Conservation (phyloP, 2,113 vertebrate species). For the Indicator indicator region DNA sequence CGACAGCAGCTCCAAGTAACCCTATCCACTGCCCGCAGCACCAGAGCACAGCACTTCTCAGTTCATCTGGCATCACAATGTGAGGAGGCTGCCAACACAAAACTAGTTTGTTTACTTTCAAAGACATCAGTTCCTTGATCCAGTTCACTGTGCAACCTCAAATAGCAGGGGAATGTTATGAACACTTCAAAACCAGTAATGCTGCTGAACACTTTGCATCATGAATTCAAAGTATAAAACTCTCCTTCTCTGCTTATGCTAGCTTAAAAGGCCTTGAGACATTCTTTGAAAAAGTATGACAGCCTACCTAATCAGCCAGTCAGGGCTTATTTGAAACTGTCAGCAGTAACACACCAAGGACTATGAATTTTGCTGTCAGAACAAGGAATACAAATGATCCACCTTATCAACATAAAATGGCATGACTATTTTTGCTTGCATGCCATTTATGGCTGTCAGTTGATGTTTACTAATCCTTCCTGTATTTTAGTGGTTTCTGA, state of each 20-base stretch:
- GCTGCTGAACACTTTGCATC: background rate
- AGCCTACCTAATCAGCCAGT: background rate
- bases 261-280: background rate
- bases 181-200: background rate
- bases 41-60: background rate
- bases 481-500: background rate
- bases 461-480: background rate
- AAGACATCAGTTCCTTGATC: slow-evolving; percentile 31
- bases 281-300: background rate
- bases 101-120: slow-evolving; percentile 28
- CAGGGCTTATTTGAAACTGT: slow-evolving; percentile 2
- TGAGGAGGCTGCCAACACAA: slow-evolving; percentile 15
- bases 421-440: background rate
- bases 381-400: background rate
- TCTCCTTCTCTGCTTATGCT: background rate
- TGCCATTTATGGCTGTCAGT: background rate
- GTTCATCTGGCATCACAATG: background rate
- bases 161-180: background rate
- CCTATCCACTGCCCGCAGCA: background rate
- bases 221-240: background rate
- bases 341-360: background rate
- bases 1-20: slow-evolving; percentile 12
- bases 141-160: slow-evolving; percentile 39
- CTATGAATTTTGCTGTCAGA: background rate
- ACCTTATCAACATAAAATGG: background rate